These are phyloP conservation scores for Pangasianodon hypophthalmus DNA, from an alignment of 2,113 vertebrate genomes.

Conservation along the genomic window DNA sequence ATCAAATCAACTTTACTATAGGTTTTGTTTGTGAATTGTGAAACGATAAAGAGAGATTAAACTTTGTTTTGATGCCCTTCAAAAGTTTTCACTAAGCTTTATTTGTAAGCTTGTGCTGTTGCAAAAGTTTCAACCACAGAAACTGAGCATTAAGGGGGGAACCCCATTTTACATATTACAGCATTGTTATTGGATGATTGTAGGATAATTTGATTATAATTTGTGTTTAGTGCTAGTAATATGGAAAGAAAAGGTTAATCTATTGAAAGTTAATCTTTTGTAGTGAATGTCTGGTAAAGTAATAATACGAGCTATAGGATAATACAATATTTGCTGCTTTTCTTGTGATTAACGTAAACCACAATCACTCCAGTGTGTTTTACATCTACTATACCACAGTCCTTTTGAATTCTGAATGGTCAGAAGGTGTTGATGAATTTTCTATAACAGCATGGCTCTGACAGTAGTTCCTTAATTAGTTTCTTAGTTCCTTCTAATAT, in stretches of 20 bases:
- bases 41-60: background rate
- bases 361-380: background rate
- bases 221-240: background rate
- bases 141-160: background rate
- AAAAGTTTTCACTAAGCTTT: background rate
- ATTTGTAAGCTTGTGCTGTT: background rate
- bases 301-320: background rate
- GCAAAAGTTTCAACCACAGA: background rate
- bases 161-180: background rate
- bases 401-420: background rate
- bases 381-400: background rate
- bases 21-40: background rate
- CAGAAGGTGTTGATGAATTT: background rate
- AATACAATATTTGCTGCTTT: background rate
- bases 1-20: background rate
- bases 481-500: no score
- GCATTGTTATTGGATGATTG: background rate
- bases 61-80: background rate
- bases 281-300: background rate
- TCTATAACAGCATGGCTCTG: background rate
- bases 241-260: background rate
- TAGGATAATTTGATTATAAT: background rate
- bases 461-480: background rate
- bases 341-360: background rate
- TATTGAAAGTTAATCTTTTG: background rate